Conservation (phyloP, 2,888 invertebrate species). For the Deladenus siricidicola region DNA sequence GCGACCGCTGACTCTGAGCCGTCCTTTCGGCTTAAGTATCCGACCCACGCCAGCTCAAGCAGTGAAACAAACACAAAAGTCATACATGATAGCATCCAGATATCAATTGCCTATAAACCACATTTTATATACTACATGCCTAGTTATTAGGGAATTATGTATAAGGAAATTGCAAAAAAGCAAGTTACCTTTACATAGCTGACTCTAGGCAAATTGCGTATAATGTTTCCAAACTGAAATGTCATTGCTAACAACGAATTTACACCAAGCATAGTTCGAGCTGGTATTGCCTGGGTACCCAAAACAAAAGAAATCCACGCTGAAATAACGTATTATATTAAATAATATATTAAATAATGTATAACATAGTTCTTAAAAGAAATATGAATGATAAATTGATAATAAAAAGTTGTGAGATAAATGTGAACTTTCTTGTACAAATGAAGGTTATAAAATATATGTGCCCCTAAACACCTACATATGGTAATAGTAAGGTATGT, state of each 20-base stretch:
- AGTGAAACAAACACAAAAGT: conserved; percentile 52
- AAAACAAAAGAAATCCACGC: conserved; percentile 53
- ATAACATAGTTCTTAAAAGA: too few species aligned
- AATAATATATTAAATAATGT: too few species aligned
- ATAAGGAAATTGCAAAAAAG: background rate
- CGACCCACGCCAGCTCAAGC: conserved; percentile 52
- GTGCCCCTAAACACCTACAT: conserved; percentile 35
- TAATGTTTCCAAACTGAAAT: conserved; percentile 53
- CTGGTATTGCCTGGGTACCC: conserved; percentile 51
- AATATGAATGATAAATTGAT: too few species aligned
- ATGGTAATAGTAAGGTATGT: conserved; percentile 53
- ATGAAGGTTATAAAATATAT: conserved; percentile 15
- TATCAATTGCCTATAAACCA: conserved; percentile 43
- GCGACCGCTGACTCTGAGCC: background rate
- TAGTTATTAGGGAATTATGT: too few species aligned
- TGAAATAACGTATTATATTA: too few species aligned
- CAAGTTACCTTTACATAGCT: conserved; percentile 45
- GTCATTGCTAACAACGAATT: conserved; percentile 46
- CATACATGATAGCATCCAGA: conserved; percentile 53
- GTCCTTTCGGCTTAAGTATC: conserved; percentile 48
- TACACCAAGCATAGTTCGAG: conserved; percentile 52
- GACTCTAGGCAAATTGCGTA: conserved; percentile 51
- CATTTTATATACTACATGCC: too few species aligned
- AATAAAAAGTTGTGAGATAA: too few species aligned
- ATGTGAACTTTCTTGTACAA: too few species aligned